These are phyloP conservation scores for Cantharis rufa DNA, from an alignment of 2,888 invertebrate genomes.

Conservation along the genomic window DNA sequence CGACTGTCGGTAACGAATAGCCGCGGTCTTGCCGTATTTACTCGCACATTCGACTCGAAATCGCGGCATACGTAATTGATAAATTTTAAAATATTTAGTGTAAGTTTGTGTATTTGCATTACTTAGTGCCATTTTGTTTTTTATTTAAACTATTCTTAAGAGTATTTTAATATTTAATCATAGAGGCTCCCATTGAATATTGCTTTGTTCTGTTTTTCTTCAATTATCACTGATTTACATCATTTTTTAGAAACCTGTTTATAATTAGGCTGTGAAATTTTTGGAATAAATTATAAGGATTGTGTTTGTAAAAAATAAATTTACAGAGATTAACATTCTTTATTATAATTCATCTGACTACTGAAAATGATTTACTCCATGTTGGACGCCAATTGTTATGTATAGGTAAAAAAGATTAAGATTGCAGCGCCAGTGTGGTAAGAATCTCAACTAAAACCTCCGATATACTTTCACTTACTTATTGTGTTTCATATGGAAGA, in stretches of 20 bases:
- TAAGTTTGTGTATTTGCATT: slow-evolving; percentile 11
- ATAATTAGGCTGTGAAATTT: slow-evolving; percentile 34
- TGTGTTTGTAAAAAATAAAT: slow-evolving; percentile 30
- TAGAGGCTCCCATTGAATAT: slow-evolving; percentile 15
- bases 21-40: neutral
- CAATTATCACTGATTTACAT: neutral
- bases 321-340: neutral
- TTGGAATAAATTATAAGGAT: slow-evolving; percentile 31
- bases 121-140: slow-evolving; percentile 18
- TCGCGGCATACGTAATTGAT: slow-evolving; percentile 3
- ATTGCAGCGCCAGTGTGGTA: no score
- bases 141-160: neutral
- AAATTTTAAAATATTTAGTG: neutral
- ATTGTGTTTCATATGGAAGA: no score
- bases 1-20: neutral
- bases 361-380: neutral
- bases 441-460: no score
- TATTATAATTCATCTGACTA: neutral
- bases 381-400: no score
- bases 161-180: slow-evolving; percentile 13
- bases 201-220: neutral
- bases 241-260: neutral
- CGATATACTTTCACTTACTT: no score
- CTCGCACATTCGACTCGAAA: neutral
- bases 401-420: no score